Evolutionary conservation across 2,797 vertebrate species (phyloP).

Genomic region (Danio tinwini): DNA sequence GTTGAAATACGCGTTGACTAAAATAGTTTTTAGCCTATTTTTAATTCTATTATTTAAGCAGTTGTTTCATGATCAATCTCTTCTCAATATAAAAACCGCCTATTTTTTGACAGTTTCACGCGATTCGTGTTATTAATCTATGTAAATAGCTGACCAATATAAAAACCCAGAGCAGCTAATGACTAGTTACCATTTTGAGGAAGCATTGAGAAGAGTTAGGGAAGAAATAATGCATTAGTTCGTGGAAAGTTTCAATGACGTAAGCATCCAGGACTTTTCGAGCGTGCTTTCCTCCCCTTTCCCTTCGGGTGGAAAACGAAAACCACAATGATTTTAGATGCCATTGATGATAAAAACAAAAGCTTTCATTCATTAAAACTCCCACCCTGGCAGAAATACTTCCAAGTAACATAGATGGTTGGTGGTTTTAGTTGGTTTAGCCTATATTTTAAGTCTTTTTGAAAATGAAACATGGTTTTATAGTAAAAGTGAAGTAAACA

Average conservation of each 20-base stretch:
- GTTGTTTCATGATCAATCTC: background rate
- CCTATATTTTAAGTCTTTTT: no score
- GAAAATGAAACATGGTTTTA: no score
- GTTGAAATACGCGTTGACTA: background rate
- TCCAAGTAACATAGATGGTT: background rate
- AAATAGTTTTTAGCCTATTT: background rate
- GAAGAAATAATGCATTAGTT: background rate
- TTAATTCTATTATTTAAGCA: no score
- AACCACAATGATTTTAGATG: background rate
- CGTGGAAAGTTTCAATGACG: slow-evolving; percentile 29
- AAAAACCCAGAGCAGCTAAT: background rate
- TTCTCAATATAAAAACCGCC: background rate
- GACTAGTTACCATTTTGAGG: background rate
- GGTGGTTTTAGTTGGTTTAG: background rate
- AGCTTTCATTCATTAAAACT: background rate
- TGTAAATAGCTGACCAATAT: background rate
- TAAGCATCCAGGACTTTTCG: background rate
- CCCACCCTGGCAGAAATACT: background rate
- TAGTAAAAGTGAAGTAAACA: no score
- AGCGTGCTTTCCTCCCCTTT: background rate
- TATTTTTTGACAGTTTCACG: background rate
- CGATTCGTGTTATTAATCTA: background rate
- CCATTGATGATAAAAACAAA: background rate
- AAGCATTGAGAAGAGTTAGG: background rate
- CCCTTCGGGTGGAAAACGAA: background rate